Evolutionary conservation across 2,113 vertebrate species (phyloP).

Genomic region (Podarcis raffonei): DNA sequence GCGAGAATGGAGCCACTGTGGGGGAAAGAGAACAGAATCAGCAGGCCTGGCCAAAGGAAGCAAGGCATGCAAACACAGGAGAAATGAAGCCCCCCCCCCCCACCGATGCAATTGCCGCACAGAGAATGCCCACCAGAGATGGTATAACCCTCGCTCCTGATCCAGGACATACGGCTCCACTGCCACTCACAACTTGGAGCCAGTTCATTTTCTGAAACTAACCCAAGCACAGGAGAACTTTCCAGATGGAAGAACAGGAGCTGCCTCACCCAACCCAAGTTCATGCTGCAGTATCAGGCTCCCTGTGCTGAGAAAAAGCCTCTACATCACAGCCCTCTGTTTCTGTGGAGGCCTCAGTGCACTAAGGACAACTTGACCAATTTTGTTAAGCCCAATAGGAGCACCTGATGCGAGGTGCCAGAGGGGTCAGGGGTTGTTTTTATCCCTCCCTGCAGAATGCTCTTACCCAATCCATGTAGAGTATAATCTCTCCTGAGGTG

Average conservation of each 20-base stretch:
- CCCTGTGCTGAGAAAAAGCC: neutral
- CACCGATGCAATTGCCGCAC: too few relatives aligned
- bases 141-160: neutral
- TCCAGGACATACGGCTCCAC: too few relatives aligned
- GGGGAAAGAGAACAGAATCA: neutral
- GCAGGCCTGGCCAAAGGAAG: neutral
- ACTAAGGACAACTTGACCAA: neutral
- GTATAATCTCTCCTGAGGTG: constrained; percentile 90
- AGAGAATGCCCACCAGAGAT: neutral
- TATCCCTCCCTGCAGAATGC: neutral
- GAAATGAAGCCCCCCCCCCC: neutral
- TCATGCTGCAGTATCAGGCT: neutral
- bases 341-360: neutral
- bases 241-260: too few relatives aligned
- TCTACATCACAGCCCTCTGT: neutral
- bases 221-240: neutral
- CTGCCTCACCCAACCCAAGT: neutral
- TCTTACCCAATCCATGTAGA: constrained; percentile 93
- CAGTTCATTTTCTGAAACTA: neutral
- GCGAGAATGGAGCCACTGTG: constrained; percentile 89
- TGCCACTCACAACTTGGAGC: neutral
- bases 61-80: neutral
- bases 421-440: neutral
- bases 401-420: neutral
- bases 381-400: neutral